Evolutionary conservation across 2,797 vertebrate species (phyloP), one percentile per base, ranked within the genome.

Genomic region (Gobionotothen gibberifrons): DNA sequence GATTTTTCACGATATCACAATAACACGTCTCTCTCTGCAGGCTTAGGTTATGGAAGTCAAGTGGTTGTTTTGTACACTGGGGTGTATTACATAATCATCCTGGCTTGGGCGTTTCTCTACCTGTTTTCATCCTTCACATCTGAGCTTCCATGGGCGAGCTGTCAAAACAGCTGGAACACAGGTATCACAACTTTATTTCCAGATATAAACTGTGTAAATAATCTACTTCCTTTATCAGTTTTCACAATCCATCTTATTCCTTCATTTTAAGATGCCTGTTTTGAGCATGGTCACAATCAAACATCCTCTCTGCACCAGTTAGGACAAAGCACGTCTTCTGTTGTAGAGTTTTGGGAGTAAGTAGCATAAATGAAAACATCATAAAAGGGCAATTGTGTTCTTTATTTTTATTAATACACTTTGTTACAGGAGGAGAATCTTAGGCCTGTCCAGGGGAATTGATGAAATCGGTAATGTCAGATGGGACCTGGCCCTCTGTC

Each of bases 401-500:
- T 40, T 44, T 13, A 1, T 40, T 11, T 56, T 64, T 3, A n/a
- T 60, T 29, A 69, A 60, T 51, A 36, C 4, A 61, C 4, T 59
- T 51, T 76, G 10, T 79, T 19, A 0, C 77, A 99, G 98, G 93
- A 96, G 96, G 86, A 93, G 96, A 86, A 95, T 99, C 57, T 85
- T 99, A 47, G 96, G 96, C 54, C 91, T 99, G 82, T 98, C 98
- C 0, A 86, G 90, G 11, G 97, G 97, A 60, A 97, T 99, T 78
- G 96, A 98, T 59, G 83, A 97, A n/a, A 78, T 98, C 49, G 98
- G 98, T 3, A 88, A 86, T 69, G 76, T 99, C 58, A 96, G 95
- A 29, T 99, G 98, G 98, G 97, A 99, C 53, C 88, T 99, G 85
- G 96, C 94, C 1, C 87, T 98, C 46, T 99, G 98, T 87, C 94